These are phyloP conservation scores for Caloenas nicobarica DNA, from an alignment of 2,113 vertebrate species.

Conservation along the genomic window DNA sequence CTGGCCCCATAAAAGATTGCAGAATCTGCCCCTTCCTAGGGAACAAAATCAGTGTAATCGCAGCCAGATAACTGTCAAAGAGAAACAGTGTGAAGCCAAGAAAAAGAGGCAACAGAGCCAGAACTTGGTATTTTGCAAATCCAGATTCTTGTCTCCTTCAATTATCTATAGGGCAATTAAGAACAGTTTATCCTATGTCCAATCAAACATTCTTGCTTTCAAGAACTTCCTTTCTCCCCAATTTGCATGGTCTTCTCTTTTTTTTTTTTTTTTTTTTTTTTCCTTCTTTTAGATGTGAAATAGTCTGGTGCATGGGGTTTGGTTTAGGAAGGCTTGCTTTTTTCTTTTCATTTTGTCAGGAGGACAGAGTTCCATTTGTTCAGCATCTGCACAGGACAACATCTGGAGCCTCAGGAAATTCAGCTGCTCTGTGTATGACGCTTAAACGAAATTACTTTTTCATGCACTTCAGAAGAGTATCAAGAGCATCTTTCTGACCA, in stretches of 20 bases:
- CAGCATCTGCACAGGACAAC: constrained; percentile 84
- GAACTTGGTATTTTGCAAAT: constrained; percentile 36
- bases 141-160: neutral
- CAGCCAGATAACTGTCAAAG: constrained; percentile 49
- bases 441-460: constrained; percentile 85
- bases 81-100: neutral
- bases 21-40: constrained; percentile 25
- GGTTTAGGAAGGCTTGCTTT: constrained; percentile 17
- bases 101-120: neutral
- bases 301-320: constrained; percentile 26
- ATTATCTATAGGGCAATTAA: constrained; percentile 3
- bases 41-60: neutral
- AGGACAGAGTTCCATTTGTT: constrained; percentile 80
- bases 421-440: constrained; percentile 78
- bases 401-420: constrained; percentile 89
- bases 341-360: constrained; percentile 62
- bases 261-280: neutral
- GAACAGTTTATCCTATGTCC: neutral
- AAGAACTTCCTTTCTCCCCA: constrained; percentile 13
- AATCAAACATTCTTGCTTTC: neutral
- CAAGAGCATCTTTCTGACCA: constrained; percentile 77
- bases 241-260: constrained; percentile 13
- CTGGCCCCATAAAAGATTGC: neutral
- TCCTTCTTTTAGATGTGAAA: constrained; percentile 25
- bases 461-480: constrained; percentile 87